A percentile compares a stretch with the other conserved stretches of the same genome.
These are phyloP conservation scores for Grammomys dolichurus DNA, from an alignment of 2,113 vertebrate genomes.

Conservation along the genomic window DNA sequence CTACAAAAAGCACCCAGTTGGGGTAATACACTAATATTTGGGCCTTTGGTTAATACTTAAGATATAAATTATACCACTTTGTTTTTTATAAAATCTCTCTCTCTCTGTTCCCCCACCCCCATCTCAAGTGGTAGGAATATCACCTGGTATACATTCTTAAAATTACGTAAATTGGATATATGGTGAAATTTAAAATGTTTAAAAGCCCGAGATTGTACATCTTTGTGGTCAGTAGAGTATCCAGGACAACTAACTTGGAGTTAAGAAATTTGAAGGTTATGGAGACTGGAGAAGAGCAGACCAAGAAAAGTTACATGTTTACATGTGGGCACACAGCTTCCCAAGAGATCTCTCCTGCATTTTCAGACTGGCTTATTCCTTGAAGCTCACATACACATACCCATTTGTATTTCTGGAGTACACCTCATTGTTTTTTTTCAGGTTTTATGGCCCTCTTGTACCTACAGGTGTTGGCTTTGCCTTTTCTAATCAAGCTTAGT, in stretches of 20 bases:
- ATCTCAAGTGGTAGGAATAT: conserved; percentile 18
- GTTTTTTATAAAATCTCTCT: neutral
- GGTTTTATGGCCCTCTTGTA: neutral
- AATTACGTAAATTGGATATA: neutral
- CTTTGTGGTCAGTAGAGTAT: neutral
- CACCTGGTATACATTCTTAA: neutral
- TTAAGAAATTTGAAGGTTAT: neutral
- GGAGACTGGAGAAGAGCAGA: neutral
- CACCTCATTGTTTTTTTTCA: neutral
- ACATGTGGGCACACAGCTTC: rapidly evolving
- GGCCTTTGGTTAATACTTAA: neutral
- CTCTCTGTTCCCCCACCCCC: neutral
- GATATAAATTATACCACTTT: neutral
- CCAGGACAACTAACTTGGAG: neutral
- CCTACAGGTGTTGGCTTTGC: neutral
- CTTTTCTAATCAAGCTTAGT: rapidly evolving
- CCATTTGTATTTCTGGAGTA: neutral
- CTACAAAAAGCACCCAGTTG: neutral
- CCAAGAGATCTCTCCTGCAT: neutral
- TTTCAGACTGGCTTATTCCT: neutral
- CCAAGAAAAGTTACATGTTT: neutral
- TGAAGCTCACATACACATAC: neutral
- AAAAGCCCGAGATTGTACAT: neutral
- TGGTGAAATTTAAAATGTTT: neutral
- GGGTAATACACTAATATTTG: neutral